Base-by-base conservation (phyloP, 2,113 vertebrate genomes). In the Noturus placidus region DNA sequence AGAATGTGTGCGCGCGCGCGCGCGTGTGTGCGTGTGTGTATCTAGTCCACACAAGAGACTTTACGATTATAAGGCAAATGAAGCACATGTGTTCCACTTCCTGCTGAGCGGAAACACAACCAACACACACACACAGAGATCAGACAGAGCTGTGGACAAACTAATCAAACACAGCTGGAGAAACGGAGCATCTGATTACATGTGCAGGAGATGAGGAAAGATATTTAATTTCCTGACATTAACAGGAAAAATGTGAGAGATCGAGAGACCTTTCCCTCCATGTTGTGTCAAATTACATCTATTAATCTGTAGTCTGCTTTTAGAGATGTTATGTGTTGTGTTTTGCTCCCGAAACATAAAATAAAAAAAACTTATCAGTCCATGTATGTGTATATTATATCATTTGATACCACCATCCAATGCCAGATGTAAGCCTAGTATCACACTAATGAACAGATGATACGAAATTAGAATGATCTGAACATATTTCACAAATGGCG, bases 21-120 rank as follows among this genome's bases (percentile, higher is more conserved):
- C 79, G 82, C 88, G 79, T 83, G 83, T 30, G 33, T 20, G 33
- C 81, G 84, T 84, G 88, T 87, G 91, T 78, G 85, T 79, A 8
- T 61, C 57, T 30, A 30, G 14, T 30, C 65, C 83, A 70, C 84
- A 91, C 57, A 46, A 50, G 17, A 46, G 87, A 89, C 91, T 93
- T 93, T 93, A 93, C 74, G 69, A 89, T 90, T 91, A 85, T 22
- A 91, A 83, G 20, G 77, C 91, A 89, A 93, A 94, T 92, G 88
- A 90, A 90, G 93, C 93, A 92, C 93, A 93, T 89, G 93, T 93
- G 93, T 80, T 30, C 42, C 72, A 85, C 59, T 90, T 93, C 91
- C 87, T 93, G 92, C 94, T 91, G 92, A 92, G 89, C 86, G 19
- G 69, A 89, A 89, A 89, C 10, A 17, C 52, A 20, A 59, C 42